Evolutionary conservation across 2,888 invertebrate genomes (phyloP).

Genomic region (Dorcus parallelipipedus): DNA sequence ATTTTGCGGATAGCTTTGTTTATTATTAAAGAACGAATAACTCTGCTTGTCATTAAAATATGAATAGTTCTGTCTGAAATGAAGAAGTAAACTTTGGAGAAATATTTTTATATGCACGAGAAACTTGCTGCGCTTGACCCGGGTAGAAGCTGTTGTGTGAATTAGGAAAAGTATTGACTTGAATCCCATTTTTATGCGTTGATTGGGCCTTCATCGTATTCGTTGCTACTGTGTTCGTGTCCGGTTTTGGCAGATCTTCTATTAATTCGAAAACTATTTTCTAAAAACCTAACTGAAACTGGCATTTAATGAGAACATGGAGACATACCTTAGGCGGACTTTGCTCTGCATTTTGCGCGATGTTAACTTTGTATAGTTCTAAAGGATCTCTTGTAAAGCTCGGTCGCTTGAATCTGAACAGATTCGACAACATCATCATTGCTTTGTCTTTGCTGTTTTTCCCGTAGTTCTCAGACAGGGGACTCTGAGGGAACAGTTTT

Average conservation of each 20-base stretch:
- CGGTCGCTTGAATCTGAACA: constrained; percentile 11
- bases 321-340: constrained; percentile 27
- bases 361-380: constrained; percentile 34
- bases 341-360: constrained; percentile 25
- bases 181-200: neutral
- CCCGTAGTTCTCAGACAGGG: too few species aligned
- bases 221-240: constrained; percentile 29
- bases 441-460: neutral
- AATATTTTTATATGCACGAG: too few species aligned
- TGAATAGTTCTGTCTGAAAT: too few species aligned
- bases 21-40: neutral
- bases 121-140: too few species aligned
- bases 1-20: neutral
- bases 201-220: constrained; percentile 26
- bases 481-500: too few species aligned
- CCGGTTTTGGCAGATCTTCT: constrained; percentile 36
- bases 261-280: constrained; percentile 44
- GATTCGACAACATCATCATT: constrained; percentile 11
- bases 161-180: neutral
- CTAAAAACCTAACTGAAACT: constrained; percentile 25
- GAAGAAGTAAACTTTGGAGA: too few species aligned
- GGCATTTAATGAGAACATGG: too few species aligned
- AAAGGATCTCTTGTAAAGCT: constrained; percentile 10
- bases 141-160: neutral
- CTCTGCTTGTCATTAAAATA: too few species aligned